Evolutionary conservation across 2,797 vertebrate species (phyloP).

Genomic region (Sebastes glaucus): DNA sequence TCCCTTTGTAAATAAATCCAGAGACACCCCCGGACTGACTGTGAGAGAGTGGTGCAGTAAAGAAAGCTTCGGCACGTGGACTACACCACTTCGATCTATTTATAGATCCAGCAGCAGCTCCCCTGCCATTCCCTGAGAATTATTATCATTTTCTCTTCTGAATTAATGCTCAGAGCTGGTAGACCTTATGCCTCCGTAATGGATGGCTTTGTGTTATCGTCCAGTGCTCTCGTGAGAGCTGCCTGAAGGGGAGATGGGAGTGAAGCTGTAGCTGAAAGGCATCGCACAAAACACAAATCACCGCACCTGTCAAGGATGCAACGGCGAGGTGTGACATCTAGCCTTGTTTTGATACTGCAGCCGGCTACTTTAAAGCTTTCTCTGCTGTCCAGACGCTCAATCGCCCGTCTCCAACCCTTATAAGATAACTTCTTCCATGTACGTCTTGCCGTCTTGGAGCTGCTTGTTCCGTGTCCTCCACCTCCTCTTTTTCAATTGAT

Average conservation of each 20-base stretch:
- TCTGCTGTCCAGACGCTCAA: slow-evolving; percentile 21
- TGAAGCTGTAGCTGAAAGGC: slow-evolving; percentile 63
- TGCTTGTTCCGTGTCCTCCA: neutral
- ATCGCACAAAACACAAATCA: slow-evolving; percentile 65
- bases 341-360: slow-evolving; percentile 53
- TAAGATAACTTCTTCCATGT: slow-evolving; percentile 8
- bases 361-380: slow-evolving; percentile 22
- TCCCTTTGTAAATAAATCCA: slow-evolving; percentile 56
- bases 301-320: slow-evolving; percentile 54
- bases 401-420: slow-evolving; percentile 21
- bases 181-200: slow-evolving; percentile 63
- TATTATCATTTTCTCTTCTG: slow-evolving; percentile 73
- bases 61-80: slow-evolving; percentile 52
- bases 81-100: slow-evolving; percentile 66
- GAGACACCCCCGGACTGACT: slow-evolving; percentile 14
- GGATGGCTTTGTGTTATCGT: slow-evolving; percentile 71
- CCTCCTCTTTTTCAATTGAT: slow-evolving; percentile 50
- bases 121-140: slow-evolving; percentile 64
- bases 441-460: neutral
- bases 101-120: slow-evolving; percentile 71
- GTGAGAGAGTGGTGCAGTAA: slow-evolving; percentile 44
- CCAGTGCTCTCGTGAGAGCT: slow-evolving; percentile 54
- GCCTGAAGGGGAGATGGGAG: slow-evolving; percentile 52
- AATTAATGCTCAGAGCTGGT: slow-evolving; percentile 67
- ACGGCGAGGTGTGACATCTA: slow-evolving; percentile 44